Base-by-base conservation (phyloP, 2,113 vertebrate species). In the Neotoma lepida region DNA sequence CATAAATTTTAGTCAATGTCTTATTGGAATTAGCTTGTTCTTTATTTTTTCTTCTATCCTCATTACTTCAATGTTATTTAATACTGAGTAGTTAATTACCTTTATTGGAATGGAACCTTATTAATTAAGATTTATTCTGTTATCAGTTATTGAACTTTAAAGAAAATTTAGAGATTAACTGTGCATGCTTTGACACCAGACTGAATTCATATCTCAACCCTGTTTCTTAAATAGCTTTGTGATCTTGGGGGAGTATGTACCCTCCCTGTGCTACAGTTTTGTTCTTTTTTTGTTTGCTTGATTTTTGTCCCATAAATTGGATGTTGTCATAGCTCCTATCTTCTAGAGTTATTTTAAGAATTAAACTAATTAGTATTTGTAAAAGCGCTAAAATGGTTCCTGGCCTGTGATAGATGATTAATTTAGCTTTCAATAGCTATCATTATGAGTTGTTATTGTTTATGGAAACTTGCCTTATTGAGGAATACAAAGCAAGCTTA, bases 301-400 rank as follows among this genome's bases (percentile, higher is more conserved):
- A 33, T 15, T 89, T 46, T 96, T 68, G 22, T 51, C 56, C 49
- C 63, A 15, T 93, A 91, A 96, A 84, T 93, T 78, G 33, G 22
- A 78, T 17, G 1, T 88, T 22, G 39, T 71, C 82, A 58, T 58
- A 73, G 20, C 91, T 44, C 63, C 24, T 64, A 30, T 88, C 33
- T n/a, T 24, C 22, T 12, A 30, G 9, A 22, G 20, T 73, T 66
- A 30, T 86, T 95, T 44, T 58, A 91, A 90, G 30, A 26, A 56
- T 93, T 56, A 46, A 94, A 87, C 82, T 44, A 88, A 26, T 90
- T 93, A 71, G 68, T 95, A 76, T 63, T 84, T 84, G 12, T 84
- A 56, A 78, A 88, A 71, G 2, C 88, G 15, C 84, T 93, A 58
- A 39, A 91, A 77, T 35, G 77, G 5, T 93, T 14, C 26, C 28